These are phyloP conservation scores for Tarsius wallacei DNA, from an alignment of 2,797 vertebrate genomes.

Conservation along the genomic window DNA sequence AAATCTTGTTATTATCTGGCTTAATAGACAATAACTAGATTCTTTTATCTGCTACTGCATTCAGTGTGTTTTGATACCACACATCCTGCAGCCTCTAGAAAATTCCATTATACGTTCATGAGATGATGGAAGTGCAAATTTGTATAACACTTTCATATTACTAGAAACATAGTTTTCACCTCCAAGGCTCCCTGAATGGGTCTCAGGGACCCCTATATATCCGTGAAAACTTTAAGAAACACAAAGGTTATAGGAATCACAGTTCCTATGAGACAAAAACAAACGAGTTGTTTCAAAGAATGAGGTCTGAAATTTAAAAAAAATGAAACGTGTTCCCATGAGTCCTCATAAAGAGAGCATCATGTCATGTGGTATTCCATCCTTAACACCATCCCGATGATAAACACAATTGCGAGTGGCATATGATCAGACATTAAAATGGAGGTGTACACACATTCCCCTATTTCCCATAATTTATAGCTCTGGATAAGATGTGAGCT, in stretches of 20 bases:
- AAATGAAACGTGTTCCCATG: not conserved
- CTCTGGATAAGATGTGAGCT: slow-evolving; percentile 72
- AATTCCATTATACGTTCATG: not conserved
- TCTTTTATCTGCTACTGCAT: not conserved
- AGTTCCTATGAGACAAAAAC: slow-evolving; percentile 17
- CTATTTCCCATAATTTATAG: slow-evolving; percentile 68
- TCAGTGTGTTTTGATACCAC: not conserved
- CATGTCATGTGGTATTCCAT: too few species aligned
- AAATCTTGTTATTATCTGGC: not conserved
- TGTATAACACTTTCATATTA: not conserved
- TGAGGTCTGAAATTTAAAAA: not conserved
- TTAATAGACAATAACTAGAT: not conserved
- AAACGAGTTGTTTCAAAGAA: not conserved
- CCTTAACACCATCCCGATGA: not conserved
- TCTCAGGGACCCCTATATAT: not conserved
- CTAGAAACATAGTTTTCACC: not conserved
- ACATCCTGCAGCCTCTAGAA: not conserved
- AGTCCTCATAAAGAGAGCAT: not conserved
- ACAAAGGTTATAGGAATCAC: not conserved
- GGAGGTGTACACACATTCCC: not conserved
- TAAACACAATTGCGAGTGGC: not conserved
- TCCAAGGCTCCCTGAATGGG: not conserved
- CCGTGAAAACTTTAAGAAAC: not conserved
- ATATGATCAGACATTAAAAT: not conserved
- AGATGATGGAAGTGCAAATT: not conserved